Evolutionary conservation across 2,113 vertebrate species (phyloP), one percentile per base, ranked within the genome.

Genomic region (Tetrao urogallus): DNA sequence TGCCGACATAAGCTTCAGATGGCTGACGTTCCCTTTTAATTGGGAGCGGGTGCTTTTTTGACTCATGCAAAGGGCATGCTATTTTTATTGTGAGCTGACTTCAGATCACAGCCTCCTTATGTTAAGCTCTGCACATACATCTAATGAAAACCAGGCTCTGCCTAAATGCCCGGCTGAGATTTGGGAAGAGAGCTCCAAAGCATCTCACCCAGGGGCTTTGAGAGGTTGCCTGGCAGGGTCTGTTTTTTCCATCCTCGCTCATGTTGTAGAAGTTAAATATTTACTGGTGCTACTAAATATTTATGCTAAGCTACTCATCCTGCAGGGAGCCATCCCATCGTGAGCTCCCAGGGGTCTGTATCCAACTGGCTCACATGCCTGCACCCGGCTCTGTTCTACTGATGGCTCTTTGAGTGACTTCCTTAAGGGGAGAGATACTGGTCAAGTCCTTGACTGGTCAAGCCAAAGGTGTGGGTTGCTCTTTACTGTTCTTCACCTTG

Each of bases 191-290:
- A 0, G 0, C 80, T 86, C 36, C 3, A 18, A 87, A 88, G 30
- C 64, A 25, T 87, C 85, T 93, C 72, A 93, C 93, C 92, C 86
- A 86, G 63, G 85, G 92, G 70, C 56, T 95, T 90, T 90, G 81
- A 0, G 12, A 92, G 61, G 71, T 92, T 96, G 88, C 90, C 95
- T 11, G 17, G 54, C 74, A 77, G 88, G 95, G 96, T 95, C 97
- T 96, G 65, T 54, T 93, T 95, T 97, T 96, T 96, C 96, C 96
- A 90, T 93, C 52, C 50, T 94, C 90, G 22, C 88, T 93, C 91
- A 94, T 88, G 83, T 86, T 7, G 9, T 64, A 95, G 89, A 97
- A 97, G 95, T 94, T 96, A 95, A 97, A 97, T 97, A 97, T 97
- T 97, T 97, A 97, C 93, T 84, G 79, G 82, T 95, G 60, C 50